Evolutionary conservation across 2,797 vertebrate species (phyloP).

Genomic region (Scleropages formosus): DNA sequence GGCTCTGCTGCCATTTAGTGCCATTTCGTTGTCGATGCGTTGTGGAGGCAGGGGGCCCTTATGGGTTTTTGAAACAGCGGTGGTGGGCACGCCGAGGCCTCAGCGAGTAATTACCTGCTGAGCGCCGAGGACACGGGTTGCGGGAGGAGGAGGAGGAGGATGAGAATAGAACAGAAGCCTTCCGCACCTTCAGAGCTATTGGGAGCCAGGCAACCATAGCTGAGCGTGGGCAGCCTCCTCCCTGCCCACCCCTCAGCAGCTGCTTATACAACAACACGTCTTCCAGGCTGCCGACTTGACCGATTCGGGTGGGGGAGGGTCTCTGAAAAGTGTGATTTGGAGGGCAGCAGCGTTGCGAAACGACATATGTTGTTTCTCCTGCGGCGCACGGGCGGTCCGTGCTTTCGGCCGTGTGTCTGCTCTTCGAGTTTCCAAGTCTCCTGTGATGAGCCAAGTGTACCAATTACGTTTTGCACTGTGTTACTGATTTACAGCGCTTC

Average conservation of each 20-base stretch:
- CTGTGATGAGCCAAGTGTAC: no score
- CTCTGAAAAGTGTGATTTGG: not conserved
- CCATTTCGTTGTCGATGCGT: slow-evolving; percentile 21
- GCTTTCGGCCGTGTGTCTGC: no score
- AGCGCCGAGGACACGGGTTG: not conserved
- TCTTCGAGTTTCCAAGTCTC: no score
- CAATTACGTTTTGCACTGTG: no score
- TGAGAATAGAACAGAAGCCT: not conserved
- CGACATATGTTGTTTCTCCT: no score
- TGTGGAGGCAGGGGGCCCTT: slow-evolving; percentile 11
- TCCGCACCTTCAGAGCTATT: slow-evolving; percentile 16
- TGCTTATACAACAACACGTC: slow-evolving; percentile 24
- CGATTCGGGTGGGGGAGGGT: not conserved
- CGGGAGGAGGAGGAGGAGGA: not conserved
- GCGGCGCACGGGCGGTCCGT: no score
- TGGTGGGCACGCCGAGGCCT: slow-evolving; percentile 24
- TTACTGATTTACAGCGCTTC: no score
- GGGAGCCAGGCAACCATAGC: not conserved
- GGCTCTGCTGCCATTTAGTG: slow-evolving; percentile 18
- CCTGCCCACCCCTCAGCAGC: slow-evolving; percentile 17
- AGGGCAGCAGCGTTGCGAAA: no score
- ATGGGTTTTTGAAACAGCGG: slow-evolving; percentile 22
- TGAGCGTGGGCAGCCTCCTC: not conserved
- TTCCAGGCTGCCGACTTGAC: slow-evolving; percentile 2
- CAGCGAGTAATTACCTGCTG: slow-evolving; percentile 21